Evolutionary conservation across 2,888 invertebrate species (phyloP).

Genomic region (Synanthedon formicaeformis): DNA sequence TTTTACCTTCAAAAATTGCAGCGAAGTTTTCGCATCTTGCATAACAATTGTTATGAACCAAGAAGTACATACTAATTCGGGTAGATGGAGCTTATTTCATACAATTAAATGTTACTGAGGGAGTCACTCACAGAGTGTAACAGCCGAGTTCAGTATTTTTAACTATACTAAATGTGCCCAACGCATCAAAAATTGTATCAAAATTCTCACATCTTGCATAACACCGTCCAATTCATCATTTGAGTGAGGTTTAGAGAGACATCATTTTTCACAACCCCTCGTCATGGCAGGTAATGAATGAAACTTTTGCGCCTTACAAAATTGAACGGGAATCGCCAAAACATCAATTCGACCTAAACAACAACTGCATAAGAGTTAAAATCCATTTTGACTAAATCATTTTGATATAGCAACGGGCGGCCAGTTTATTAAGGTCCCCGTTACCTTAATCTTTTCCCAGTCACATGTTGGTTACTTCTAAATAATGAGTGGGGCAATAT

Average conservation of each 20-base stretch:
- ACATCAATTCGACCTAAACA: not conserved
- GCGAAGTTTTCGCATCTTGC: too few species aligned
- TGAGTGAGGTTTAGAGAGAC: slow-evolving; percentile 9
- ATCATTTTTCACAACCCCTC: slow-evolving; percentile 15
- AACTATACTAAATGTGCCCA: too few species aligned
- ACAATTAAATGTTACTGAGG: too few species aligned
- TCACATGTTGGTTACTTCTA: not conserved
- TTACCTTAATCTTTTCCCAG: not conserved
- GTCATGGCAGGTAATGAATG: slow-evolving; percentile 16
- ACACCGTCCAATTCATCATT: slow-evolving; percentile 5
- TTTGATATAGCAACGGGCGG: not conserved
- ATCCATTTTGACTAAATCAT: not conserved
- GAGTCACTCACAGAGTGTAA: too few species aligned
- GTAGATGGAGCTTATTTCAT: too few species aligned
- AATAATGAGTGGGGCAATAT: not conserved
- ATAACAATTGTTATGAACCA: too few species aligned
- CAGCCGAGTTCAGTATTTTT: too few species aligned
- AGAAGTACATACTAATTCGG: too few species aligned
- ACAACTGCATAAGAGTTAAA: not conserved
- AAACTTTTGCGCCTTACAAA: slow-evolving; percentile 6
- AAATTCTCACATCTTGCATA: not conserved
- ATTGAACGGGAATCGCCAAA: not conserved
- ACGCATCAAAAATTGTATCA: too few species aligned
- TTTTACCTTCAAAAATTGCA: too few species aligned
- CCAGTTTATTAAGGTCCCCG: not conserved